A percentile compares a stretch with the other conserved stretches of the same genome.
These are phyloP conservation scores for Scaptodrosophila lebanonensis DNA, from an alignment of 1,140 invertebrate species.

Conservation along the genomic window DNA sequence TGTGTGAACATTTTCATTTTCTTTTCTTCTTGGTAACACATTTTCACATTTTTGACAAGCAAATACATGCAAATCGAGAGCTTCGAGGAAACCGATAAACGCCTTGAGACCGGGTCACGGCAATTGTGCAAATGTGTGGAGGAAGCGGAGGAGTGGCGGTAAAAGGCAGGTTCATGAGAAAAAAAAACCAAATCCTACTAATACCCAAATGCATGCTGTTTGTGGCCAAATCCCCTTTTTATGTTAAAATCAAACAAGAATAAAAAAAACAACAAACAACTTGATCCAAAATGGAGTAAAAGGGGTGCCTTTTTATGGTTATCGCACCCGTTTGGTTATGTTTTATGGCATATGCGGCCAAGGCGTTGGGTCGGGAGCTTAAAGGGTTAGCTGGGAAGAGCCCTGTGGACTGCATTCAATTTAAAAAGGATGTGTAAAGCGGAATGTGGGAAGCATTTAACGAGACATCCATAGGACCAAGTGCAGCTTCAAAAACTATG, in stretches of 20 bases:
- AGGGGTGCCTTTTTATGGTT: constrained; percentile 53
- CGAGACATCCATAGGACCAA: too few relatives aligned
- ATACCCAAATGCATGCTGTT: constrained; percentile 65
- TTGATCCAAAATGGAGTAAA: constrained; percentile 32
- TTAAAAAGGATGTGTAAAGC: too few relatives aligned
- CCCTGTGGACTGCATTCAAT: too few relatives aligned
- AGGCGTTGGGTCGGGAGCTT: too few relatives aligned
- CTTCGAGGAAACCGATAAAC: constrained; percentile 49
- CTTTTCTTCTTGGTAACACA: constrained; percentile 31
- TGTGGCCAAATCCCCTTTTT: constrained; percentile 61
- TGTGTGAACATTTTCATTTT: constrained; percentile 40
- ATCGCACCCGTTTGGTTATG: constrained; percentile 53
- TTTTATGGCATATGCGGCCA: constrained; percentile 42
- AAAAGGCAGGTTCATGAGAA: neutral
- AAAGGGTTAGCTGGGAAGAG: too few relatives aligned
- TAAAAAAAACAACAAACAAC: constrained; percentile 46
- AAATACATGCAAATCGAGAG: constrained; percentile 64
- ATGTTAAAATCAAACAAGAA: constrained; percentile 68
- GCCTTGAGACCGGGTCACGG: constrained; percentile 39
- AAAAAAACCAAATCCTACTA: constrained; percentile 53
- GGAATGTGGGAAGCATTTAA: too few relatives aligned
- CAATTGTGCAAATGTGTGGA: constrained; percentile 4
- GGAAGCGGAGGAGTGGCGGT: neutral
- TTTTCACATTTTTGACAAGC: too few relatives aligned
- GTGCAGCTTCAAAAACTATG: too few relatives aligned